These are phyloP conservation scores for Motacilla alba DNA, from an alignment of 2,113 vertebrate genomes.

Conservation along the genomic window DNA sequence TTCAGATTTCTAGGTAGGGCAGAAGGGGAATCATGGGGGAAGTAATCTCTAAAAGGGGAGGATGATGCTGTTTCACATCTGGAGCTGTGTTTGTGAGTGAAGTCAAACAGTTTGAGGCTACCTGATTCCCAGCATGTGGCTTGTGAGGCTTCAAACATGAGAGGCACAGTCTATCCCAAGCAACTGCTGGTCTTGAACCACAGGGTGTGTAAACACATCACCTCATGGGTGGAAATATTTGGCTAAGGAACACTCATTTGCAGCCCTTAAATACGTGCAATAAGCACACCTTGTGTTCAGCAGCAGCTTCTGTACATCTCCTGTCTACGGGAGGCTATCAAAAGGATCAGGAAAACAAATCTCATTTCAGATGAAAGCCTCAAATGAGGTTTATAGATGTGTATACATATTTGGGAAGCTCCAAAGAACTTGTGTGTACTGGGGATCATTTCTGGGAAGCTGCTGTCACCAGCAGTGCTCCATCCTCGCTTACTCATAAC, in stretches of 20 bases:
- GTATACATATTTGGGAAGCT: neutral
- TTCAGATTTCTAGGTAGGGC: neutral
- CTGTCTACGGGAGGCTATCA: neutral
- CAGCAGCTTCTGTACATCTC: neutral
- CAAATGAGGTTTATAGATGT: neutral
- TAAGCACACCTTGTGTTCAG: neutral
- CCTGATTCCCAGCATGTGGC: neutral
- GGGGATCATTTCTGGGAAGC: constrained; percentile 9
- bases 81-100: neutral
- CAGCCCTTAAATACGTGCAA: neutral
- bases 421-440: neutral
- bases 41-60: neutral
- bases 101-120: neutral
- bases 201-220: constrained; percentile 27
- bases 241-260: neutral
- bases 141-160: neutral
- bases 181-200: neutral
- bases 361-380: neutral
- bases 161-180: neutral
- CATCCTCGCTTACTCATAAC: neutral
- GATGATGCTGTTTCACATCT: neutral
- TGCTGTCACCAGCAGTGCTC: neutral
- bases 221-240: constrained; percentile 26
- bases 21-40: neutral
- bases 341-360: constrained; percentile 12